Evolutionary conservation across 2,888 invertebrate species (phyloP), one percentile per base, ranked within the genome.

Genomic region (Rutpela maculata): DNA sequence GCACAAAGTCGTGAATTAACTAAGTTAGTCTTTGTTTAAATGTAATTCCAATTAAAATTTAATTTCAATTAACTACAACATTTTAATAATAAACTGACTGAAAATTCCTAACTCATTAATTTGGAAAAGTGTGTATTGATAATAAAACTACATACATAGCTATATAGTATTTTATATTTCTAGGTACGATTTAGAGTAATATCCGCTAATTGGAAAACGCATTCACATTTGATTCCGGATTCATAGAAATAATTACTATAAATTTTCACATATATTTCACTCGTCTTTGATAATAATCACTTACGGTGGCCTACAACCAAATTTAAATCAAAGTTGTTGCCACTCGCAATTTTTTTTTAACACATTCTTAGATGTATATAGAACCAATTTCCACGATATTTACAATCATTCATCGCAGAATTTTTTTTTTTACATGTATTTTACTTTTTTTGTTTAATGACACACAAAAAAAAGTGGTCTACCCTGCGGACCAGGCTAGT

Each of bases 31-130:
- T n/a, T 50, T 50, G 50, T 50, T 50, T 50, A 50, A 50, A 50
- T 50, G n/a, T 50, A 50, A 15, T n/a, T 50, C 50, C 50, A 50
- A 50, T 50, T 50, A 50, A 50, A 50, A 50, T 50, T 50, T n/a
- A n/a, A 6, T 50, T 50, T 50, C 50, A 50, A 50, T n/a, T n/a
- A n/a, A 50, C n/a, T 50, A n/a, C 15, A 50, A 50, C n/a, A n/a
- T 50, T 50, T 50, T 50, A 50, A 6, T n/a, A n/a, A 50, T 50
- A 50, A 50, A 50, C 50, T 15, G 15, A 15, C 50, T 50, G n/a
- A 50, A 50, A 15, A n/a, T 12, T 12, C 43, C 15, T 3, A 43
- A 43, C 43, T 43, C 11, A 43, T 43, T 43, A 43, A 43, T 43
- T 43, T 43, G 12, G 7, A 11, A 43, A 12, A 43, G 2, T 43